Base-by-base conservation (phyloP, 2,888 invertebrate species). In the Mylabris sibirica region DNA sequence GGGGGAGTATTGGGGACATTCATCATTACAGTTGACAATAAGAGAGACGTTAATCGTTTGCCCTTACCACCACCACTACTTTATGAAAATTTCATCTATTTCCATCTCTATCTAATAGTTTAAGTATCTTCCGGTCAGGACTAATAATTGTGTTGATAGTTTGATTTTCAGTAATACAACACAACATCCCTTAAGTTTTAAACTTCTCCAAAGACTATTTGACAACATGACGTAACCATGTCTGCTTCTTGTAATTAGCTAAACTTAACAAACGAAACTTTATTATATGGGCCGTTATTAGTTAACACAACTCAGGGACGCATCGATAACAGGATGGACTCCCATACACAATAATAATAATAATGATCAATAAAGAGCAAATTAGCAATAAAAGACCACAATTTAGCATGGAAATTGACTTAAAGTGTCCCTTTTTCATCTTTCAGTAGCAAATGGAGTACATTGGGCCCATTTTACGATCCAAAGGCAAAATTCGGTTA, bases 21-120 rank as follows among this genome's bases (percentile, higher is more conserved):
- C 84, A 85, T 85, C 85, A 84, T 84, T 83, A 80, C 74, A 77
- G 72, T 71, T 83, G 83, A 84, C 84, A 84, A 57, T 57, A 84
- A 84, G 82, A 82, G 77, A 82, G 82, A 83, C 84, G 81, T 81
- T 84, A 83, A 84, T 83, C 82, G 82, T 78, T 74, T 20, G 14
- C 26, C n/a, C 72, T 69, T 67, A 64, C 66, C 67, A 66, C 17
- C 44, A 44, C 44, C 44, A 44, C 5, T 8, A 65, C 70, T 68
- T 69, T 69, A 30, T 30, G 30, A 68, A 64, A 63, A 64, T 67
- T 66, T 63, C 63, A 49, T 61, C 24, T 22, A 61, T 41, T 11
- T 9, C 12, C 3, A 53, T 53, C 12, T 41, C 20, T 6, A 38
- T 61, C 41, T 61, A 12, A 17, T 38, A 38, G 35, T 38, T 38